Evolutionary conservation across 2,888 invertebrate genomes (phyloP).

Genomic region (Melipona beecheii): DNA sequence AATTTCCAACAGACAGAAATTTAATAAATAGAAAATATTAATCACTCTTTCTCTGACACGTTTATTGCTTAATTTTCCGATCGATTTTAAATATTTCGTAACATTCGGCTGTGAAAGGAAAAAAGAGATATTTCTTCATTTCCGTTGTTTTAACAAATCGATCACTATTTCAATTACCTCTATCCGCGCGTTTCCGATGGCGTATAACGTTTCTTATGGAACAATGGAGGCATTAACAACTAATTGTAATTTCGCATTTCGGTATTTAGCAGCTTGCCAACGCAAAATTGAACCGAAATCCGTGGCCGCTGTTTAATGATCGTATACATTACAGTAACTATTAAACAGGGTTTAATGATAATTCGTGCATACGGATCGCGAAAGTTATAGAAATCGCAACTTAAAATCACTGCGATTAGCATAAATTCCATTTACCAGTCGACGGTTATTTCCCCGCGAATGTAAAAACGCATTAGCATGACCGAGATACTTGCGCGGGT

Average conservation of each 20-base stretch:
- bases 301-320: conserved; percentile 36
- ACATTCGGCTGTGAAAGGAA: not conserved
- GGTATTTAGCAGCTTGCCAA: conserved; percentile 36
- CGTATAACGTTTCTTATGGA: conserved; percentile 20
- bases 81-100: not conserved
- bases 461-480: conserved; percentile 27
- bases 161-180: conserved; percentile 28
- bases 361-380: conserved; percentile 41
- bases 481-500: not conserved
- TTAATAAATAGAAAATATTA: not conserved
- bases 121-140: not conserved
- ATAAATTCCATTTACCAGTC: conserved; percentile 25
- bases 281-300: conserved; percentile 32
- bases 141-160: not conserved
- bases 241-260: conserved; percentile 46
- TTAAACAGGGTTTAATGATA: conserved; percentile 46
- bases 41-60: not conserved
- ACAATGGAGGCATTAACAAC: conserved; percentile 27
- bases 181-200: not conserved
- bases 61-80: not conserved
- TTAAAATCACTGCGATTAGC: conserved; percentile 45
- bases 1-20: not conserved
- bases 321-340: conserved; percentile 45
- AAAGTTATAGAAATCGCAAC: conserved; percentile 45
- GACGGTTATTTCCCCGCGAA: not conserved